Evolutionary conservation across 2,797 vertebrate species (phyloP).

Genomic region (Acipenser oxyrinchus): DNA sequence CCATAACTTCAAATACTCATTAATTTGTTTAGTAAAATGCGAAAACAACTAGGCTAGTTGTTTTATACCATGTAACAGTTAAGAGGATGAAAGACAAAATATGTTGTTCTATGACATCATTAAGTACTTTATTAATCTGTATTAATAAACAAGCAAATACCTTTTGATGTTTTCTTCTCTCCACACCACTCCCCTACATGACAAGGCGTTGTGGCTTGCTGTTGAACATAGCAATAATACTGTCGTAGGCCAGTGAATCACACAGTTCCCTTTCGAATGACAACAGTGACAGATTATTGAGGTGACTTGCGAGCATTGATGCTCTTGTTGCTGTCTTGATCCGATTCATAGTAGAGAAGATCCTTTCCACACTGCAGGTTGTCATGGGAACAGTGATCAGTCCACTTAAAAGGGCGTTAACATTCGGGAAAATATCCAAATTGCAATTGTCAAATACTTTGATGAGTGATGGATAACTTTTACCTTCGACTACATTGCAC

Average conservation of each 20-base stretch:
- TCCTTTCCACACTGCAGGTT: background rate
- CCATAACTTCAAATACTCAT: background rate
- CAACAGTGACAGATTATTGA: background rate
- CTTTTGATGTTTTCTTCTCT: background rate
- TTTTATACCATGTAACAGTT: too few species aligned
- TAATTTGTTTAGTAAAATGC: background rate
- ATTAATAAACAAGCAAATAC: too few species aligned
- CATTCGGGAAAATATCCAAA: background rate
- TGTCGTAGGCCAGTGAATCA: background rate
- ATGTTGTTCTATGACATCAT: too few species aligned
- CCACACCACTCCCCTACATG: background rate
- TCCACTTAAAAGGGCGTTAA: background rate
- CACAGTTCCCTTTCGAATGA: background rate
- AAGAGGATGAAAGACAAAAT: too few species aligned
- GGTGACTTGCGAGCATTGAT: background rate
- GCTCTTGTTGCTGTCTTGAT: background rate
- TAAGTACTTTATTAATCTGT: too few species aligned
- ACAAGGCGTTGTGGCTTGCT: background rate
- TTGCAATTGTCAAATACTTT: background rate
- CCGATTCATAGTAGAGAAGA: background rate
- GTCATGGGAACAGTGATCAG: background rate
- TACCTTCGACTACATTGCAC: background rate
- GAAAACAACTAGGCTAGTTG: too few species aligned
- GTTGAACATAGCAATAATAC: background rate
- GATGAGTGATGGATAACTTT: background rate